Evolutionary conservation across 2,888 invertebrate species (phyloP).

Genomic region (Calameuta filiformis): DNA sequence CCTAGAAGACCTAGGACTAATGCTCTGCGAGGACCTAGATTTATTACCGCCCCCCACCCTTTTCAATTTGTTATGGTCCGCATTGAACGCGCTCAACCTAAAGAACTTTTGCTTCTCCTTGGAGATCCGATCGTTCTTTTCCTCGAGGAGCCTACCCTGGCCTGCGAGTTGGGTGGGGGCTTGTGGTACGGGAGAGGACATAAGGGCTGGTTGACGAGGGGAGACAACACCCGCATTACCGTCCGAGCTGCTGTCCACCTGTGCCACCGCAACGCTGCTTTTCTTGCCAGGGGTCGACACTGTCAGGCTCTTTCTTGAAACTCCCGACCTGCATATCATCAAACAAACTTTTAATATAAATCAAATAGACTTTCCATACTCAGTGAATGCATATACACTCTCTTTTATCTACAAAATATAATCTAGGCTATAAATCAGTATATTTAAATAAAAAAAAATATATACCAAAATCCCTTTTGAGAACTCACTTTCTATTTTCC

Average conservation of each 20-base stretch:
- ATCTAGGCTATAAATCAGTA: background rate
- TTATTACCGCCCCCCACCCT: constrained; percentile 53
- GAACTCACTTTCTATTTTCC: constrained; percentile 69
- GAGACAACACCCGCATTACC: constrained; percentile 68
- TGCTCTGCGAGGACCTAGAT: constrained; percentile 39
- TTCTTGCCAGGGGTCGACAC: constrained; percentile 44
- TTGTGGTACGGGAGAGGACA: constrained; percentile 65
- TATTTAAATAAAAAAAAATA: background rate
- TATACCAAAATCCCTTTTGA: background rate
- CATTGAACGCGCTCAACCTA: constrained; percentile 82
- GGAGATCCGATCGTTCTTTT: constrained; percentile 81
- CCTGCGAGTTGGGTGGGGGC: constrained; percentile 64
- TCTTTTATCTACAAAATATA: background rate
- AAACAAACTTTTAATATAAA: constrained; percentile 1
- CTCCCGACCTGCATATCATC: constrained; percentile 47
- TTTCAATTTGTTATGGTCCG: constrained; percentile 68
- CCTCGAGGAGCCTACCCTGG: constrained; percentile 68
- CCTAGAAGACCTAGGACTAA: constrained; percentile 28
- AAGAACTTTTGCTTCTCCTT: constrained; percentile 91
- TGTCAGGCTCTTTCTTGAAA: constrained; percentile 56
- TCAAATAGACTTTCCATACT: background rate
- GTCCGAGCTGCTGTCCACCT: constrained; percentile 67
- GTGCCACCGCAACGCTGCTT: constrained; percentile 50
- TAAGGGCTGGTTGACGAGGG: constrained; percentile 64
- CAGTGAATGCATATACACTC: background rate